Conservation (phyloP, 1,140 invertebrate genomes). For the Laupala kohalensis region DNA sequence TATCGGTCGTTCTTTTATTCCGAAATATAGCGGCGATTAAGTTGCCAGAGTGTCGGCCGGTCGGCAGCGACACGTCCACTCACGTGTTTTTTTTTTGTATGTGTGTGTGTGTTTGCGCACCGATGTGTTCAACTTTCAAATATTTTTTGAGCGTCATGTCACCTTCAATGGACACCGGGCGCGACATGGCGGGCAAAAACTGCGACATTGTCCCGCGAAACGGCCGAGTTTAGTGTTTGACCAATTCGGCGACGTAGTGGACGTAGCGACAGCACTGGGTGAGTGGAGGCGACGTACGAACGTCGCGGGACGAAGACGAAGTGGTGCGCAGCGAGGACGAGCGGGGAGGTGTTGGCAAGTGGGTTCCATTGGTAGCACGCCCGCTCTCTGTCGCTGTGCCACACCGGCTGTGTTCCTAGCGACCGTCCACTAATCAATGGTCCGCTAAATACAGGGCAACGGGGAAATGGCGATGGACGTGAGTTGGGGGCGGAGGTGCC, state of each 20-base stretch:
- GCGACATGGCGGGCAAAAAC: not conserved
- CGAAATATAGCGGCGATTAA: not conserved
- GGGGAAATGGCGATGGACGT: not conserved
- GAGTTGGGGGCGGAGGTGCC: not conserved
- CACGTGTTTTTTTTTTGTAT: not conserved
- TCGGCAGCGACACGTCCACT: not conserved
- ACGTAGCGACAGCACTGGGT: not conserved
- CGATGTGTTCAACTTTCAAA: not conserved
- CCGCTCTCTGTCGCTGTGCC: not conserved
- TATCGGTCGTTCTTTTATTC: not conserved
- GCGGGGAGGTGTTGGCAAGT: no score
- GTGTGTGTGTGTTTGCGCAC: not conserved
- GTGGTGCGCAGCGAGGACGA: no score
- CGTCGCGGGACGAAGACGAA: no score
- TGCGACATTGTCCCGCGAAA: not conserved
- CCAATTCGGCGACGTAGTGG: not conserved
- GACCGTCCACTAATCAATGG: not conserved
- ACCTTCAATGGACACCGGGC: not conserved
- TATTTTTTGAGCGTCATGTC: not conserved
- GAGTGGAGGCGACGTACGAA: not conserved
- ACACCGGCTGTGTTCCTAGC: not conserved
- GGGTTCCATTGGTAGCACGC: no score
- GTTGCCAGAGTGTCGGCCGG: not conserved
- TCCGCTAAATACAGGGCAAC: not conserved
- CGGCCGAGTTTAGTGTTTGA: not conserved